Evolutionary conservation across 2,797 vertebrate species (phyloP).

Genomic region (Micrastur ruficollis): DNA sequence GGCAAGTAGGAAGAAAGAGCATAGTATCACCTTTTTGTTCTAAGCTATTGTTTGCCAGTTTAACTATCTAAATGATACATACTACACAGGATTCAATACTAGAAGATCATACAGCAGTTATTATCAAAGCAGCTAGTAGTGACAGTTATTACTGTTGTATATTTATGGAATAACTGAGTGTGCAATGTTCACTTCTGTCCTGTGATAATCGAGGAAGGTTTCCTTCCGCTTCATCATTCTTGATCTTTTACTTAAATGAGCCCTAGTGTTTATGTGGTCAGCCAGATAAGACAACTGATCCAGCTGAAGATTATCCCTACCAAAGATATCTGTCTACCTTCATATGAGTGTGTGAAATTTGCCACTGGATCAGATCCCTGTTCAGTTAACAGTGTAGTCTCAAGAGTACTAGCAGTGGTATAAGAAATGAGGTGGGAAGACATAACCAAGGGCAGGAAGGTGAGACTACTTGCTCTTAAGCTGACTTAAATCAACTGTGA

Average conservation of each 20-base stretch:
- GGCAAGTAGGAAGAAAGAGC: background rate
- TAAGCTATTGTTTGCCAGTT: background rate
- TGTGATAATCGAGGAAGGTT: background rate
- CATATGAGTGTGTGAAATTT: background rate
- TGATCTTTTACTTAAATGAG: background rate
- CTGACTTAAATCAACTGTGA: slow-evolving; percentile 17
- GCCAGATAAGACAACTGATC: background rate
- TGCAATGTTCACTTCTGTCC: background rate
- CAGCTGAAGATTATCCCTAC: background rate
- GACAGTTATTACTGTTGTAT: background rate
- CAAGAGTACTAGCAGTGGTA: background rate
- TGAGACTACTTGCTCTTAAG: background rate
- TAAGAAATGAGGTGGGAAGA: background rate
- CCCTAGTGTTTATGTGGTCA: background rate
- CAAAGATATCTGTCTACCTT: background rate
- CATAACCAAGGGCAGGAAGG: background rate
- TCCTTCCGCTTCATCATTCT: background rate
- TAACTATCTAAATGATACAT: background rate
- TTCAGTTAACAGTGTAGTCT: background rate
- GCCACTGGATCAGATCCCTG: background rate
- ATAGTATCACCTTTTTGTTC: background rate
- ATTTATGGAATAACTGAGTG: background rate
- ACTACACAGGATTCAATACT: background rate
- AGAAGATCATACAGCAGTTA: background rate
- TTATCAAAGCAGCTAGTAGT: background rate